Conservation (phyloP, 64 coral and sea anemone species). For the Cladopsammia gracilis region DNA sequence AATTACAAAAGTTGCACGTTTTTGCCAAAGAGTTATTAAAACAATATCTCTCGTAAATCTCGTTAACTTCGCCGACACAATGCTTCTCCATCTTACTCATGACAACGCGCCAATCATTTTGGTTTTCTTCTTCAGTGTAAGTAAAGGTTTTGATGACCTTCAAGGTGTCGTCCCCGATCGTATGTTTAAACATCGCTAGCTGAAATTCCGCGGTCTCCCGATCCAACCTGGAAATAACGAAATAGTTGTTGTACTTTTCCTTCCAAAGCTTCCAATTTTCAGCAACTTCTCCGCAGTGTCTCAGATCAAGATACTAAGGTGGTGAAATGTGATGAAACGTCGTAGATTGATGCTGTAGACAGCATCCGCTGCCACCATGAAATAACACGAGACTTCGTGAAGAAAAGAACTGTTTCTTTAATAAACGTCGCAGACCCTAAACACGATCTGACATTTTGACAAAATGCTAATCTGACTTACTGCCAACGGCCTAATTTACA, state of each 20-base stretch:
- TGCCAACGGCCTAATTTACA: no score
- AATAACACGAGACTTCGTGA: no score
- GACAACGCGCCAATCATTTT: conserved; percentile 13
- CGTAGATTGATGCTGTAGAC: no score
- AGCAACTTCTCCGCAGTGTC: no score
- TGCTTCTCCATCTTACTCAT: conserved; percentile 22
- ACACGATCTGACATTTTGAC: no score
- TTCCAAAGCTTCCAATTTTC: background rate
- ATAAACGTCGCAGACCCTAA: no score
- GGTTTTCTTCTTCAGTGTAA: background rate
- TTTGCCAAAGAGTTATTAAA: background rate
- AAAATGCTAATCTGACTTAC: no score
- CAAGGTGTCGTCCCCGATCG: conserved; percentile 15
- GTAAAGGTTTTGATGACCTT: conserved; percentile 31
- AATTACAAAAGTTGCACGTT: background rate
- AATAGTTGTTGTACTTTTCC: conserved; percentile 39
- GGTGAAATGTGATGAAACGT: no score
- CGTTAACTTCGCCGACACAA: conserved; percentile 23
- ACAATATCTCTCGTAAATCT: conserved; percentile 25
- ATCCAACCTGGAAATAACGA: conserved; percentile 19
- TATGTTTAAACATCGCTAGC: conserved; percentile 25
- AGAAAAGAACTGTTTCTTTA: no score
- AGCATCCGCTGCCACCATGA: no score
- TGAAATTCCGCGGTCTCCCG: conserved; percentile 11
- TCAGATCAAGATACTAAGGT: no score